A percentile compares a stretch with the other conserved stretches of the same genome.
phyloP scores from a whole-genome alignment of 1,140 invertebrate genomes.

The Acromyrmex echinatior region DNA sequence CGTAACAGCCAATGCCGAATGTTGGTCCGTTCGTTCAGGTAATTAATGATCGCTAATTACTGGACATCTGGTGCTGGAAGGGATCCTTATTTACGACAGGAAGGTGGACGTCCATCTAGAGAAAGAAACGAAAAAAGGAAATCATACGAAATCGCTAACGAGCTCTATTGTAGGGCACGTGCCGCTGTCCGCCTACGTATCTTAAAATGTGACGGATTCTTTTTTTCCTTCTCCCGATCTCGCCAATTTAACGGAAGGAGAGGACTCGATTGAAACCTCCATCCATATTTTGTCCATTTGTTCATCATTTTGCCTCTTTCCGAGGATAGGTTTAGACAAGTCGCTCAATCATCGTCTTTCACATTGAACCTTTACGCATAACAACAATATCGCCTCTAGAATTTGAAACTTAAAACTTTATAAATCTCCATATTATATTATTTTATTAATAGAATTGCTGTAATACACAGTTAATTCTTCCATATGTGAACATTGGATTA shows the following conservation, averaged over 20 bases:
- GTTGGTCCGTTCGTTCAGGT: constrained; percentile 27
- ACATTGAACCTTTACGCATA: background rate
- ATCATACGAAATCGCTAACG: constrained; percentile 72
- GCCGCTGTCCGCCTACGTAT: constrained; percentile 80
- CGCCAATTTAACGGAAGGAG: constrained; percentile 53
- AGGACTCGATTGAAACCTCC: constrained; percentile 57
- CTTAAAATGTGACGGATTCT: constrained; percentile 70
- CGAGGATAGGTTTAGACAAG: background rate
- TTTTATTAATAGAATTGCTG: background rate
- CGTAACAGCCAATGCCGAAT: background rate
- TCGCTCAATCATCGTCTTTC: constrained; percentile 17
- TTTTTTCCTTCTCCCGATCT: constrained; percentile 56
- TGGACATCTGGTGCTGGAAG: constrained; percentile 65
- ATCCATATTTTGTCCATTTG: background rate
- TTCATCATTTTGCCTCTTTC: background rate
- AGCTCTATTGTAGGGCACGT: constrained; percentile 78
- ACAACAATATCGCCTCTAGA: background rate
- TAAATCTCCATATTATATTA: background rate
- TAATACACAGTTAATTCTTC: background rate
- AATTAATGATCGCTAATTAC: constrained; percentile 73
- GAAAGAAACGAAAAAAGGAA: constrained; percentile 69
- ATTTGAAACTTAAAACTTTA: background rate
- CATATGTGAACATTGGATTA: background rate
- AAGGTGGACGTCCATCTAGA: constrained; percentile 72
- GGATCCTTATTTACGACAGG: constrained; percentile 74